Conservation (phyloP, 1,140 invertebrate species). For the Marisa cornuarietis region DNA sequence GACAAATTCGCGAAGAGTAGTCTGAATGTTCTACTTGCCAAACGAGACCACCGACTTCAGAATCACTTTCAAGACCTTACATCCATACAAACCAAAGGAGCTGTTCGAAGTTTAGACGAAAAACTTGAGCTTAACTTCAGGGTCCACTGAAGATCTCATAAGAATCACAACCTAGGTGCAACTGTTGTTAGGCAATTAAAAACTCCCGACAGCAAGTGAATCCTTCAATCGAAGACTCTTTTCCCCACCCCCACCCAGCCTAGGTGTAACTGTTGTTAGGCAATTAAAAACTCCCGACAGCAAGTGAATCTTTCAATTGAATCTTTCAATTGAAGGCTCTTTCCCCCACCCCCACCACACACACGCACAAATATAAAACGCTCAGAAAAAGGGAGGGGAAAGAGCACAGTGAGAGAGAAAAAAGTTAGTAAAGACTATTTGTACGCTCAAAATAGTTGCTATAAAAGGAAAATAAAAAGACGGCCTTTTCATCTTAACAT, state of each 20-base stretch:
- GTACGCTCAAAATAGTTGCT: background rate
- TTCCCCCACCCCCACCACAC: too few relatives aligned
- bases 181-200: background rate
- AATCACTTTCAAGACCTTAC: background rate
- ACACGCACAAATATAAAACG: background rate
- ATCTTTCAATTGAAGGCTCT: background rate
- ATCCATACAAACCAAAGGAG: background rate
- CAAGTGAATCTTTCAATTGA: background rate
- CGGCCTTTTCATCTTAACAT: background rate
- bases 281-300: background rate
- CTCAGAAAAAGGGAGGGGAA: slow-evolving; percentile 7
- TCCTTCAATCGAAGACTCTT: background rate
- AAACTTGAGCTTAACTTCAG: background rate
- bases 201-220: background rate
- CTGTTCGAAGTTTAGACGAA: background rate
- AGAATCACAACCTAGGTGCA: background rate
- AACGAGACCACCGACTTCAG: too few relatives aligned
- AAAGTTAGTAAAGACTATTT: background rate
- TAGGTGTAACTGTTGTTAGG: background rate
- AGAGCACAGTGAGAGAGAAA: slow-evolving; percentile 13
- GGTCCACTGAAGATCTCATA: background rate
- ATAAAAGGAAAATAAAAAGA: background rate
- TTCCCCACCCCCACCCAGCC: too few relatives aligned
- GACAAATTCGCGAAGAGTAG: too few relatives aligned
- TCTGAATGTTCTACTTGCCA: too few relatives aligned